A percentile compares a stretch with the other conserved stretches of the same genome.
These are phyloP conservation scores for Gastrophysa polygoni DNA, from an alignment of 2,888 invertebrate genomes.

Conservation along the genomic window DNA sequence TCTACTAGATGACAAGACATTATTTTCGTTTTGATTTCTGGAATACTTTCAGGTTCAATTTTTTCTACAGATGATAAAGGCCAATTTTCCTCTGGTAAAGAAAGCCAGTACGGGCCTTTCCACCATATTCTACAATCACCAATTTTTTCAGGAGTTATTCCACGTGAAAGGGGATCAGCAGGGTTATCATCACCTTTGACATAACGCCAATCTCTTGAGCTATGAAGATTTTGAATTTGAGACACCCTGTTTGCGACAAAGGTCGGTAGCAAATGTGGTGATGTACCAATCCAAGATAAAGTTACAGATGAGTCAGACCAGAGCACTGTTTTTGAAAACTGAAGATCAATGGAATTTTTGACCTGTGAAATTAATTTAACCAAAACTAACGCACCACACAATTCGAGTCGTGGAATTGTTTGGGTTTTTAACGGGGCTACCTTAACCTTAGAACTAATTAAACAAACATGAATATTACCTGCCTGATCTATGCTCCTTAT, in stretches of 20 bases:
- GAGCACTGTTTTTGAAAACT: background rate
- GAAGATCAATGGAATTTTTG: background rate
- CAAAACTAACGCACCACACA: slow-evolving; percentile 15
- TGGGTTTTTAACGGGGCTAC: slow-evolving; percentile 33
- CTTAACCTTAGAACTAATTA: slow-evolving; percentile 32
- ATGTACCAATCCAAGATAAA: slow-evolving; percentile 18
- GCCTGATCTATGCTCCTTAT: slow-evolving; percentile 9
- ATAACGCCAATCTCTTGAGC: slow-evolving; percentile 17
- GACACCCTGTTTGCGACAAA: slow-evolving; percentile 28
- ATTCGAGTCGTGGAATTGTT: slow-evolving; percentile 27
- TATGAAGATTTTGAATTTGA: slow-evolving; percentile 19
- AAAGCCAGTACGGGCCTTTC: slow-evolving; percentile 25
- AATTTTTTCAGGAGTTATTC: slow-evolving; percentile 13
- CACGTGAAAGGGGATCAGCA: slow-evolving; percentile 25
- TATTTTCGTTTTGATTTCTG: background rate
- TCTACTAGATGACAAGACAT: background rate
- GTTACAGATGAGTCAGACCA: slow-evolving; percentile 22
- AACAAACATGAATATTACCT: background rate
- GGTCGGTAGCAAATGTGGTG: slow-evolving; percentile 15
- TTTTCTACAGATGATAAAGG: background rate
- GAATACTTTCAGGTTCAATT: background rate
- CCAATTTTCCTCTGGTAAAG: slow-evolving; percentile 1
- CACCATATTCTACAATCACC: slow-evolving; percentile 14
- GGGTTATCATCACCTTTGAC: slow-evolving; percentile 21
- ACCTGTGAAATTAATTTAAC: background rate